A percentile compares a stretch with the other conserved stretches of the same genome.
Evolutionary conservation across 2,113 vertebrate genomes (phyloP).

Genomic region (Lycocorax pyrrhopterus): DNA sequence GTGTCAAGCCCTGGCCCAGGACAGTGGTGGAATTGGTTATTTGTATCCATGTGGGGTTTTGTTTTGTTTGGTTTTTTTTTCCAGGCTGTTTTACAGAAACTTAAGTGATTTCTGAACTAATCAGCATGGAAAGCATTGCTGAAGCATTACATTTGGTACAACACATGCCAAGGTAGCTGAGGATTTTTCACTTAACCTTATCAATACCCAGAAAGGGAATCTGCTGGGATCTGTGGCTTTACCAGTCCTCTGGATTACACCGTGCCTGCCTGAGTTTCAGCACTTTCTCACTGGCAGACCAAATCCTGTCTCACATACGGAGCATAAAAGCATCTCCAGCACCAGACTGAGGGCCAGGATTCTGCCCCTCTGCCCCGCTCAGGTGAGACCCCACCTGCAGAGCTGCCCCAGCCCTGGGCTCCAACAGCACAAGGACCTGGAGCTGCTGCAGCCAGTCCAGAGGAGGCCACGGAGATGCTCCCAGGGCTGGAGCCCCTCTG

Average conservation of each 20-base stretch:
- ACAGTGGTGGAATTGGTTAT: not conserved
- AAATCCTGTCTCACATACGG: accelerated
- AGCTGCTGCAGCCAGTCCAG: not conserved
- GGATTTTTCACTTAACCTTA: not conserved
- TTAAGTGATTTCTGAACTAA: not conserved
- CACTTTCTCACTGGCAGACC: not conserved
- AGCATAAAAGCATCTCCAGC: not conserved
- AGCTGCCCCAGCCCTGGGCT: not conserved
- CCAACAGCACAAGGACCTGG: not conserved
- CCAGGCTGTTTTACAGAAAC: not conserved
- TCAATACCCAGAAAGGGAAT: not conserved
- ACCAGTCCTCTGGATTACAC: too few species aligned
- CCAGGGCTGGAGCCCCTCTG: not conserved
- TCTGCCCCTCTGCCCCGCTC: not conserved
- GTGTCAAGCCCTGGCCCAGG: not conserved
- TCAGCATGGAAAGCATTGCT: not conserved
- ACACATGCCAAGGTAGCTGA: not conserved
- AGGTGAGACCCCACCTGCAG: not conserved
- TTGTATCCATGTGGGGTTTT: too few species aligned
- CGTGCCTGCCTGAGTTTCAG: not conserved
- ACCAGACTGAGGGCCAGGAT: not conserved
- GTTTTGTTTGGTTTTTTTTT: too few species aligned
- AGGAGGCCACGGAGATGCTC: not conserved
- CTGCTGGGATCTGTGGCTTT: not conserved
- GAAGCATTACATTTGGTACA: not conserved